Evolutionary conservation across 2,113 vertebrate species (phyloP).

Genomic region (Eubucco bourcierii): DNA sequence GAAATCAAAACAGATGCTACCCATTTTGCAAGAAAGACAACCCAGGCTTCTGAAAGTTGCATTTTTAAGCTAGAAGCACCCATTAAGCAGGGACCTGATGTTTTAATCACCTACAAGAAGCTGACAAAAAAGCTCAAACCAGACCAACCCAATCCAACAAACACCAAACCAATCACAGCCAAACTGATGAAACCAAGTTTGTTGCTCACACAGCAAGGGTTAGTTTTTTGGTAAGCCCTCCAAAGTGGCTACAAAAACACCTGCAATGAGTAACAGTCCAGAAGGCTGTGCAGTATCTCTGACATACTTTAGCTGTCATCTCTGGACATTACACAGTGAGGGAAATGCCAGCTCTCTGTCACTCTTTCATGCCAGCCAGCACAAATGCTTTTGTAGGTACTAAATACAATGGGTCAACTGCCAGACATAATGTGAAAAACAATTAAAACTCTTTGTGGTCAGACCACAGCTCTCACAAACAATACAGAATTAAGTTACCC

Average conservation of each 20-base stretch:
- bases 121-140: not conserved
- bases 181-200: not conserved
- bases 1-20: not conserved
- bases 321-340: not conserved
- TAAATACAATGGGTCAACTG: not conserved
- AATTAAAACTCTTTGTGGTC: not conserved
- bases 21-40: not conserved
- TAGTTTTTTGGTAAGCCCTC: not conserved
- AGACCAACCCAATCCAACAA: not conserved
- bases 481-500: not conserved
- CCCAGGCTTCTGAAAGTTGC: not conserved
- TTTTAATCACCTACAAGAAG: not conserved
- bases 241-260: not conserved
- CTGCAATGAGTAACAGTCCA: not conserved
- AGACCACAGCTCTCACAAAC: not conserved
- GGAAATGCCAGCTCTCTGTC: not conserved
- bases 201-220: not conserved
- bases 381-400: not conserved
- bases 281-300: accelerated
- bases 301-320: not conserved
- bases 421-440: not conserved
- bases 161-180: too few species aligned
- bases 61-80: not conserved
- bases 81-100: not conserved
- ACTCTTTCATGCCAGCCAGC: not conserved